Evolutionary conservation across 2,797 vertebrate species (phyloP), one percentile per base, ranked within the genome.

Genomic region (Manis javanica): DNA sequence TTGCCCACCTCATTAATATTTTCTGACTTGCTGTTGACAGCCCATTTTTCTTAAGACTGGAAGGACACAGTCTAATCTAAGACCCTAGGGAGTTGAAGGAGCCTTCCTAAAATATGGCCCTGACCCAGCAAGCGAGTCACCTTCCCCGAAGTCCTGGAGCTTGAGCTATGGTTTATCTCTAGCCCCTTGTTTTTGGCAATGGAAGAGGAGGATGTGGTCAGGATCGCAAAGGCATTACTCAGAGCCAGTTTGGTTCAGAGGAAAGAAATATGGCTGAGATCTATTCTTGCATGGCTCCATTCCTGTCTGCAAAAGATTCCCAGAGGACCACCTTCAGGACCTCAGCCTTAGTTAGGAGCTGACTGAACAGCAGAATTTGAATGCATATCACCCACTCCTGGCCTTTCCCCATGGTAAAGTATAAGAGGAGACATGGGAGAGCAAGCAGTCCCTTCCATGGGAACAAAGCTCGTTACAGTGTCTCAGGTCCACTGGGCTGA

Each of bases 141-240:
- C 84, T 96, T 96, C 94, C 88, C 94, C 37, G 24, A 95, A 85
- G 78, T 87, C 96, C 94, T 94, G 39, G 83, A 95, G 88, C 61
- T 86, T 75, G 75, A 90, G 68, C 89, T 91, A 91, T 64, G 95
- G 95, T 98, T 97, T 95, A 97, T 97, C 96, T 96, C 96, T 95
- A 39, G 49, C 42, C n/a, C 96, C 81, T 86, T 94, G 74, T 89
- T 97, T 94, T 92, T 97, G 97, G 97, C 97, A 94, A n/a, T 79
- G 42, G 90, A 88, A 77, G 13, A 88, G 24, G 79, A 97, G 97
- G 97, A 97, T 98, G 97, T 98, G 97, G 98, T 98, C 82, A 97
- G 91, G 59, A 96, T 98, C 77, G 7, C 96, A 97, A 87, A 97
- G 53, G 84, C 87, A 97, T 98, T 97, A 97, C 96, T 97, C 96